Evolutionary conservation across 2,888 invertebrate genomes (phyloP).

Genomic region (Tholera decimalis): DNA sequence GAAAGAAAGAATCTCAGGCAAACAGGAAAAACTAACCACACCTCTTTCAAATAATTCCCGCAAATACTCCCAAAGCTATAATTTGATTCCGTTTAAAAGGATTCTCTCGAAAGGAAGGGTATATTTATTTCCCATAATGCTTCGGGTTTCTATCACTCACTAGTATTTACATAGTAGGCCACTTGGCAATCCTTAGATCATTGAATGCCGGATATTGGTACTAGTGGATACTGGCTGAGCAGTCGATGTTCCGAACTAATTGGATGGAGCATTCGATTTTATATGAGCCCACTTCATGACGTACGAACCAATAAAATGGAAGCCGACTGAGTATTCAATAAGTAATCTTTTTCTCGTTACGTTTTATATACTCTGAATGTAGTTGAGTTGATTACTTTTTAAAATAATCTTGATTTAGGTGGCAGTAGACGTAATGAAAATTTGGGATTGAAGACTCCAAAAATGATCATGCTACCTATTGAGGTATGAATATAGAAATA

Average conservation of each 20-base stretch:
- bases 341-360: slow-evolving; percentile 55
- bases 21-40: slow-evolving; percentile 33
- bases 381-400: slow-evolving; percentile 47
- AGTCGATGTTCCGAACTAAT: slow-evolving; percentile 69
- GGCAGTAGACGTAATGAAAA: slow-evolving; percentile 1
- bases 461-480: neutral
- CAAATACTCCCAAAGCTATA: slow-evolving; percentile 39
- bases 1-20: neutral
- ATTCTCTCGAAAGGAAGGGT: slow-evolving; percentile 52
- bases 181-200: slow-evolving; percentile 66
- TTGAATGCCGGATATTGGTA: slow-evolving; percentile 77
- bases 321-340: slow-evolving; percentile 58
- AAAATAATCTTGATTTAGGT: slow-evolving; percentile 29
- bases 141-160: slow-evolving; percentile 50
- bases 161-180: slow-evolving; percentile 67
- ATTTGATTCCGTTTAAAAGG: slow-evolving; percentile 51
- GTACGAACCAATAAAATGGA: slow-evolving; percentile 62
- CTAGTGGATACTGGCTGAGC: slow-evolving; percentile 64
- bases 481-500: neutral
- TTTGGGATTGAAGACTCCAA: neutral
- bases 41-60: slow-evolving; percentile 10
- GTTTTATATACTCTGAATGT: slow-evolving; percentile 51
- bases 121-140: slow-evolving; percentile 63
- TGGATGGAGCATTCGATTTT: slow-evolving; percentile 69
- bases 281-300: slow-evolving; percentile 69